A percentile compares a stretch with the other conserved stretches of the same genome.
Evolutionary conservation across 2,797 vertebrate species (phyloP).

Genomic region (Menidia menidia): DNA sequence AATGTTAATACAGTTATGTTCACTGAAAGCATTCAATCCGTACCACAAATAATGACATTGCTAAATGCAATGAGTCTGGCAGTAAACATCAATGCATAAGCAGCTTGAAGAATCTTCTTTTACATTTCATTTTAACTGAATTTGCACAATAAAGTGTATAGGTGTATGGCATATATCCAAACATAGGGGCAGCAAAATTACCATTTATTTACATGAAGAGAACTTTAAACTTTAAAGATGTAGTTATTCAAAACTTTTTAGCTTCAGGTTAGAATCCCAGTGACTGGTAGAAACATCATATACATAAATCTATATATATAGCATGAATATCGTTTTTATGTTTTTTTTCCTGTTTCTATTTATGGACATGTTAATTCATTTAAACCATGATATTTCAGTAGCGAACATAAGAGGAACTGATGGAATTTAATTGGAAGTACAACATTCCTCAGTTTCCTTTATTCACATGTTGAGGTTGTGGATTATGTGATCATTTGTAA

Average conservation of each 20-base stretch:
- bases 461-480: slow-evolving; percentile 34
- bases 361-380: slow-evolving; percentile 12
- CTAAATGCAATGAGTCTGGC: slow-evolving; percentile 21
- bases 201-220: no score
- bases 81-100: neutral
- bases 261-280: no score
- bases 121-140: slow-evolving; percentile 19
- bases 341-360: slow-evolving; percentile 16
- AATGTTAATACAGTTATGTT: neutral
- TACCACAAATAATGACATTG: slow-evolving; percentile 36
- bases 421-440: slow-evolving; percentile 30
- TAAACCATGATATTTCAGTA: slow-evolving; percentile 14
- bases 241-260: no score
- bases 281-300: no score
- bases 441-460: slow-evolving; percentile 19
- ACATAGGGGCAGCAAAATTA: no score
- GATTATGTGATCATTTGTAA: slow-evolving; percentile 17
- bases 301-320: no score
- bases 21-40: neutral
- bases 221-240: no score
- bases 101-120: no score
- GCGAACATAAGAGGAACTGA: slow-evolving; percentile 20
- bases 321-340: no score
- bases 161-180: no score
- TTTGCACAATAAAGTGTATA: no score